Evolutionary conservation across 1,140 invertebrate species (phyloP), one percentile per base, ranked within the genome.

Genomic region (Euglossa dilemma): DNA sequence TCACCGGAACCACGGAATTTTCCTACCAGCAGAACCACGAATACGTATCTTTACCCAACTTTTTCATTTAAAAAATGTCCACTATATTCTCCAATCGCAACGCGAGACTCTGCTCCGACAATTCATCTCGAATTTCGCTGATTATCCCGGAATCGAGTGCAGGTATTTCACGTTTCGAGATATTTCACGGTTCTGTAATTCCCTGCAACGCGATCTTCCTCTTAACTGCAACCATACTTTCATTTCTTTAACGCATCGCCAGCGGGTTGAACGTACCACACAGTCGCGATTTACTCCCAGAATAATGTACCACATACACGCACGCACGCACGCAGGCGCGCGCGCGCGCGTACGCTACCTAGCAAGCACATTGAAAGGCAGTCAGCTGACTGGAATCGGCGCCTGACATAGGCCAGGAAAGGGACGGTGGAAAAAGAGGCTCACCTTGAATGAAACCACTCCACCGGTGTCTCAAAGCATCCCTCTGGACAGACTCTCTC

Each of bases 401-500:
- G 71, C 36, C 45, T 14, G 12, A 14, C 11, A 25, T 16, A 4
- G 36, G 20, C 7, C 18, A 43, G 45, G 36, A 25, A 18, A 47
- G 63, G 20, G 5, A 3, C 14, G 5, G 14, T 8, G 47, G 36
- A 69, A 74, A n/a, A 71, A 66, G 47, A 66, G 14, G 61, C 61
- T 73, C 82, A 89, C 87, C 86, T 89, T 83, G 67, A 76, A 69
- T 69, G 67, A 73, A 52, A 25, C 11, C 36, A 28, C 52, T 73
- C 25, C 50, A 14, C 25, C 74, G 52, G 54, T 20, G 63, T 78
- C 67, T 88, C 84, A 80, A 52, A 84, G 63, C 87, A 89, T 89
- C 76, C 80, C 87, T 78, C 50, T 59, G 57, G 54, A 61, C 73
- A 23, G 43, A 69, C 23, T 61, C 36, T 88, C 69, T 63, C 63